Conservation (phyloP, 2,113 vertebrate genomes). For the Scomber colias region DNA sequence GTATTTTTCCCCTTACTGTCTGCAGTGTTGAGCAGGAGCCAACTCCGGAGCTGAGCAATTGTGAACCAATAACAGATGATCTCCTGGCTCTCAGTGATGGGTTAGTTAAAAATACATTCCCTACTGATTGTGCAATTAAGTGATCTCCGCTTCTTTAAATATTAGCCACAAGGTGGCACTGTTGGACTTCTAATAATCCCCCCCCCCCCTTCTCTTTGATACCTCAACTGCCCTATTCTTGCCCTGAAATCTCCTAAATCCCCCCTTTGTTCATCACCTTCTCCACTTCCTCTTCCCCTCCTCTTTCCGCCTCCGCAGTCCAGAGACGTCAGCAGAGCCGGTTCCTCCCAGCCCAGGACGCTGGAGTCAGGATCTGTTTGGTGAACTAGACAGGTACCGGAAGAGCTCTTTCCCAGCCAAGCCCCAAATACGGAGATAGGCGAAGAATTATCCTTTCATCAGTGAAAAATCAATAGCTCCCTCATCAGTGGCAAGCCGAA, state of each 20-base stretch:
- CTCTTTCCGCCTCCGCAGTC: conserved; percentile 45
- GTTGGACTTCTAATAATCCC: conserved; percentile 46
- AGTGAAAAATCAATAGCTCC: conserved; percentile 50
- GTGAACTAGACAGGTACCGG: conserved; percentile 67
- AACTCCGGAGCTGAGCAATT: conserved; percentile 42
- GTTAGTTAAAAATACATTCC: conserved; percentile 65
- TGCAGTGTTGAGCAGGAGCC: conserved; percentile 62
- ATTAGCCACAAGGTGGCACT: conserved; percentile 73
- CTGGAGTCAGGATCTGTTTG: conserved; percentile 76
- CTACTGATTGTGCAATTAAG: conserved; percentile 12
- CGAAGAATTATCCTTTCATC: conserved; percentile 43
- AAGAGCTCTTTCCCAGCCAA: conserved; percentile 34
- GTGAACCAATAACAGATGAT: conserved; percentile 64
- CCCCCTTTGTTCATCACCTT: conserved; percentile 43
- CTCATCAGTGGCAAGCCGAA: conserved; percentile 38
- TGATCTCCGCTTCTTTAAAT: neutral
- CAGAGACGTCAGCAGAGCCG: conserved; percentile 51
- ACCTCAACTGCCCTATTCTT: conserved; percentile 30
- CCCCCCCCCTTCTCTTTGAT: neutral
- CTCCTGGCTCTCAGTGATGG: conserved; percentile 73
- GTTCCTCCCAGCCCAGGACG: conserved; percentile 62
- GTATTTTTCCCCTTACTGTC: conserved; percentile 6
- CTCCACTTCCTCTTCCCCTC: conserved; percentile 32
- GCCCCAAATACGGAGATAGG: conserved; percentile 17
- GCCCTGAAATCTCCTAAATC: conserved; percentile 38